phyloP scores from a whole-genome alignment of 2,888 invertebrate genomes.

The Cantharis nigra region DNA sequence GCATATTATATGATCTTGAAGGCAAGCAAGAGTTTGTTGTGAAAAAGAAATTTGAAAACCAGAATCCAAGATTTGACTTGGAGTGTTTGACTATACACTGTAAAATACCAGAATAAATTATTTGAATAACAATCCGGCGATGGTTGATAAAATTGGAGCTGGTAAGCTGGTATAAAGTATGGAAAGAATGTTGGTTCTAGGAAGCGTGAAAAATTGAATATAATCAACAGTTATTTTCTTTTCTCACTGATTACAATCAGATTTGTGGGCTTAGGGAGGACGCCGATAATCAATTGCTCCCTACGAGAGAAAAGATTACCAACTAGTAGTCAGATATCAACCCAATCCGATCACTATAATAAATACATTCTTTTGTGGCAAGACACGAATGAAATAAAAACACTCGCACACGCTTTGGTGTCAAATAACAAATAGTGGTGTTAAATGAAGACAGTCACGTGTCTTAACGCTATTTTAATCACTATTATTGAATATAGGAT shows the following conservation, averaged over 20 bases:
- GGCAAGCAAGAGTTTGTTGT: too few relatives aligned
- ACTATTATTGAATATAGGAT: constrained; percentile 25
- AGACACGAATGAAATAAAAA: constrained; percentile 54
- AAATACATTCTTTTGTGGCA: constrained; percentile 50
- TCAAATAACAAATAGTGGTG: constrained; percentile 49
- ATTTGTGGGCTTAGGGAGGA: constrained; percentile 38
- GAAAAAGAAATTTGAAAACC: too few relatives aligned
- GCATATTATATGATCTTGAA: too few relatives aligned
- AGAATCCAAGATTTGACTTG: too few relatives aligned
- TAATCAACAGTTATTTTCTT: constrained; percentile 35
- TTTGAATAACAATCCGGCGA: background rate
- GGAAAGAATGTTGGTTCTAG: constrained; percentile 18
- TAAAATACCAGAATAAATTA: too few relatives aligned
- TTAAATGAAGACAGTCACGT: constrained; percentile 29
- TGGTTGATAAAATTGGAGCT: background rate
- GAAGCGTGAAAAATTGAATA: constrained; percentile 22
- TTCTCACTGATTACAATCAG: constrained; percentile 39
- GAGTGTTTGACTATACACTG: too few relatives aligned
- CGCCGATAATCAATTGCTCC: constrained; percentile 41
- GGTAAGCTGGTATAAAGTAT: background rate
- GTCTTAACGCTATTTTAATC: constrained; percentile 31
- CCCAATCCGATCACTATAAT: constrained; percentile 46
- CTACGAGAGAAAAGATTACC: constrained; percentile 38
- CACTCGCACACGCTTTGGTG: constrained; percentile 50
- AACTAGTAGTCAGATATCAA: constrained; percentile 43